phyloP scores from a whole-genome alignment of 2,888 invertebrate genomes.

The Rambutsinella grinnellia region DNA sequence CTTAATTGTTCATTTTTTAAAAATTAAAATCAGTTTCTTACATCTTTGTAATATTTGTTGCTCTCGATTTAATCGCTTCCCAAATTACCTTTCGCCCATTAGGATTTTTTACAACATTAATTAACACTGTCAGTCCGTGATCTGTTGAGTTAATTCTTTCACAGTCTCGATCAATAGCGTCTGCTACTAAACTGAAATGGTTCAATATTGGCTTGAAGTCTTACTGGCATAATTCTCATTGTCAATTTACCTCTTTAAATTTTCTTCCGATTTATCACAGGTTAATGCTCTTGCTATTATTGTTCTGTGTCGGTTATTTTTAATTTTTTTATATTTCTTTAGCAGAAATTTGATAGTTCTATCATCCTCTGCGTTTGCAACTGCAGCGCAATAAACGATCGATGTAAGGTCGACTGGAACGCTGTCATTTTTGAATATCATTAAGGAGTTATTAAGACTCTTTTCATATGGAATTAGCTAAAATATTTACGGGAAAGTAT shows the following conservation, averaged over 20 bases:
- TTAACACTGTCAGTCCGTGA: constrained; percentile 26
- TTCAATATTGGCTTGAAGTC: not conserved
- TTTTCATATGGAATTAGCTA: too few relatives aligned
- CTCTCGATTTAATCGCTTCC: constrained; percentile 1
- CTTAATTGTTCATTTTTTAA: not conserved
- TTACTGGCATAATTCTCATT: not conserved
- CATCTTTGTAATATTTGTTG: not conserved
- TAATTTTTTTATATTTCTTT: not conserved
- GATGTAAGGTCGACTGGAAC: not conserved
- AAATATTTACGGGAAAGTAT: constrained; percentile 23
- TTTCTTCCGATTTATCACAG: not conserved
- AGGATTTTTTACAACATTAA: constrained; percentile 14
- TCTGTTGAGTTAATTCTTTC: not conserved
- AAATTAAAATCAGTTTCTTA: not conserved
- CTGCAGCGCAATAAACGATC: not conserved
- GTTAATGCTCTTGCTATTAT: not conserved
- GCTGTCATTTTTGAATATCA: too few relatives aligned
- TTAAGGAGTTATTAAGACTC: too few relatives aligned
- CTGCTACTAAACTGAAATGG: not conserved
- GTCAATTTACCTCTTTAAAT: not conserved
- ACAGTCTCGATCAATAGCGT: not conserved
- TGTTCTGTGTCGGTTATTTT: not conserved
- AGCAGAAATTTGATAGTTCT: not conserved
- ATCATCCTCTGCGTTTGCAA: not conserved
- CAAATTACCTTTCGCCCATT: constrained; percentile 8